phyloP scores from a whole-genome alignment of 2,113 vertebrate genomes.

The Oxyruncus cristatus region DNA sequence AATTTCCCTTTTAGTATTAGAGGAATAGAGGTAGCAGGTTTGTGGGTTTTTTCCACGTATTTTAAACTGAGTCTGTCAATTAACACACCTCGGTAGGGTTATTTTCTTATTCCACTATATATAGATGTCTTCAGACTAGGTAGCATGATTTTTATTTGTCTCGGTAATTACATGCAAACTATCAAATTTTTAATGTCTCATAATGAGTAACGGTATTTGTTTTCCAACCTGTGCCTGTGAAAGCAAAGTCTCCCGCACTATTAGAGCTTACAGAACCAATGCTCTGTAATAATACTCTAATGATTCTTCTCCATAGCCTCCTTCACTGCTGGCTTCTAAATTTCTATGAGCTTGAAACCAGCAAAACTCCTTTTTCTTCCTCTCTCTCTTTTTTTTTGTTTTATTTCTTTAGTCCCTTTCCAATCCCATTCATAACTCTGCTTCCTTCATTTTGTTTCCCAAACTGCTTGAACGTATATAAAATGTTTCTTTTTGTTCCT shows the following conservation, averaged over 20 bases:
- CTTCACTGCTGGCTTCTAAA: neutral
- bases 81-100: neutral
- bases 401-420: neutral
- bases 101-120: neutral
- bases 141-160: neutral
- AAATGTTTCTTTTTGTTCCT: neutral
- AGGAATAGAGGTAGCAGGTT: neutral
- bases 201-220: neutral
- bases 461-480: neutral
- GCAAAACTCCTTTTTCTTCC: neutral
- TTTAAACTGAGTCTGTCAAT: neutral
- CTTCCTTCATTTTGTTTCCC: neutral
- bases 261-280: neutral
- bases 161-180: neutral
- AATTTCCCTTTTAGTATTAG: neutral
- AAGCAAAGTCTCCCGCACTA: neutral
- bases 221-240: neutral
- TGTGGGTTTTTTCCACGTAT: neutral
- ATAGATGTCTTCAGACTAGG: neutral
- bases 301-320: neutral
- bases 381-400: too few species aligned
- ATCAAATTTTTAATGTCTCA: neutral
- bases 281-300: neutral
- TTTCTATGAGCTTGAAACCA: neutral
- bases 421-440: neutral